Evolutionary conservation across 2,797 vertebrate species (phyloP), one percentile per base, ranked within the genome.

Genomic region (Crax fasciolata): DNA sequence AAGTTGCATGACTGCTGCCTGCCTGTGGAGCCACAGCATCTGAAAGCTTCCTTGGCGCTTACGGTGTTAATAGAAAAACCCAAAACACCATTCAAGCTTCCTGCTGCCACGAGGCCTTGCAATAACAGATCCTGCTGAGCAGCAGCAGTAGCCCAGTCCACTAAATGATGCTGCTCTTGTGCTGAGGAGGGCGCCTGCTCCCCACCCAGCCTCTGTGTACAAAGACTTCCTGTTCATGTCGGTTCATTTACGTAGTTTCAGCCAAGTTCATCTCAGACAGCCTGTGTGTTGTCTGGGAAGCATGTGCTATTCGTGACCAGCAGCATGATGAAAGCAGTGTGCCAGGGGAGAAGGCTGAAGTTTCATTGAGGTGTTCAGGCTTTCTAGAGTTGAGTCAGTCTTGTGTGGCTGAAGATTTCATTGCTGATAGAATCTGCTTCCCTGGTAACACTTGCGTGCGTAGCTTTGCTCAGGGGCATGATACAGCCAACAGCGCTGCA

Each of bases 231-330:
- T 17, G 76, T 23, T 27, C 13, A 2, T 1, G 32, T 41, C 25
- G 13, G 9, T 44, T 4, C 25, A 2, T 13, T 27, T 44, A 13
- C 54, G 32, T 23, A 2, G 0, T 8, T 59, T 6, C 61, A 68
- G 59, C 71, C 2, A 30, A 1, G 44, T 17, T 30, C 23, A 28
- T 7, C 43, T 41, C 66, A 28, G 48, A 21, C 55, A 13, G 18
- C 28, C 46, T 1, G 0, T 2, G 52, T 6, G 13, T 2, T 9
- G 1, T 1, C 48, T 10, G 32, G 39, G 10, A 13, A 63, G 63
- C 28, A 4, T 0, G 9, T 21, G 54, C 61, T 8, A 0, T 4
- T 30, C 7, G 0, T 0, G 30, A 9, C 46, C 25, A 1, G 23
- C 11, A 0, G 1, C 2, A 10, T 55, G 8, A 2, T 7, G 68